Percentiles rank a stretch among this genome's conserved stretches.
Conservation (phyloP, 2,797 vertebrate genomes). For the Myiothlypis chrysogaster region DNA sequence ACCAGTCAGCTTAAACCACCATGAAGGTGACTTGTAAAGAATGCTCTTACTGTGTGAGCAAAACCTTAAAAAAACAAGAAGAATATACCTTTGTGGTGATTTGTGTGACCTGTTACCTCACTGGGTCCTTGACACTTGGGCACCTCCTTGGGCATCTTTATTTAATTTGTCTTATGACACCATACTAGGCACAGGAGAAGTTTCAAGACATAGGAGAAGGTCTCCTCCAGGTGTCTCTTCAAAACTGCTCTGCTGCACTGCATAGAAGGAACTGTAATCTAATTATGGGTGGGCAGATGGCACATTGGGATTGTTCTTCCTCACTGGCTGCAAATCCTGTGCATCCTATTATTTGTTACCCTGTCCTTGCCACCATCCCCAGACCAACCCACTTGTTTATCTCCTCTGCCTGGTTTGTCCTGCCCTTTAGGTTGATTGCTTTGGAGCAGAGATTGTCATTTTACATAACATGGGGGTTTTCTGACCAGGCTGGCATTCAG, state of each 20-base stretch:
- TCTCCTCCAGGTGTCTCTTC: background rate
- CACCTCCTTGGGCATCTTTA: background rate
- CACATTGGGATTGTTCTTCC: slow-evolving; percentile 5
- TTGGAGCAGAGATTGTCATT: background rate
- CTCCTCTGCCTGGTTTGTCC: slow-evolving; percentile 34
- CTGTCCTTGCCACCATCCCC: background rate
- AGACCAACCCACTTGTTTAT: slow-evolving; percentile 31
- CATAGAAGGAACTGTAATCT: background rate
- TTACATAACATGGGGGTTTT: background rate
- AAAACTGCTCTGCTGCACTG: background rate
- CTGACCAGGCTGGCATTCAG: background rate
- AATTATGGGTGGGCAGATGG: slow-evolving; percentile 24
- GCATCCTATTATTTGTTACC: slow-evolving; percentile 36
- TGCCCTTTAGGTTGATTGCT: background rate
- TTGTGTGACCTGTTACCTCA: background rate
- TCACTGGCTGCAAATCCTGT: slow-evolving; percentile 1
- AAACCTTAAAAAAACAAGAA: background rate
- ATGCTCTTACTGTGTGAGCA: background rate
- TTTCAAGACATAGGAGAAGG: background rate
- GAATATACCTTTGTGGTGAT: background rate
- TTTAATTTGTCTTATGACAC: background rate
- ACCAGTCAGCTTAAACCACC: background rate
- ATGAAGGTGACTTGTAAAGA: background rate
- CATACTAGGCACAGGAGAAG: background rate
- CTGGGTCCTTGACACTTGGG: background rate